Conservation (phyloP, 1,140 invertebrate species). For the Pinna nobilis region DNA sequence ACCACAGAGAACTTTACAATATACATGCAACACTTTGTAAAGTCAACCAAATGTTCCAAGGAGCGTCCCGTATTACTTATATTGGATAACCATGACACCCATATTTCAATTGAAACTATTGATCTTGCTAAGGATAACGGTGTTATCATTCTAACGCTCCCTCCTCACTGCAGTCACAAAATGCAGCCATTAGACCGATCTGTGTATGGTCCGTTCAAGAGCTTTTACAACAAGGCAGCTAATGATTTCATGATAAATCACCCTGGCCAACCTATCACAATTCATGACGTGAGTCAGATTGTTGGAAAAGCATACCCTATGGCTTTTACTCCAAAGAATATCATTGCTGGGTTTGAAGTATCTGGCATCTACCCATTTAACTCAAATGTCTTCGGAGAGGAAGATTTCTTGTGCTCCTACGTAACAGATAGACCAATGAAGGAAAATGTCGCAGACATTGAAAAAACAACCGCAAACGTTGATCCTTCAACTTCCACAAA, state of each 20-base stretch:
- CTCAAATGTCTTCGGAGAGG: conserved; percentile 51
- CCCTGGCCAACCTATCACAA: neutral
- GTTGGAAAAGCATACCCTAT: neutral
- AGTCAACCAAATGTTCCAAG: neutral
- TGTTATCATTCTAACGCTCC: conserved; percentile 4
- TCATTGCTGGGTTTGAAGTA: neutral
- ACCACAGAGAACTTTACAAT: neutral
- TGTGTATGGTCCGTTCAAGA: conserved; percentile 7
- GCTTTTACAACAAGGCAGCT: neutral
- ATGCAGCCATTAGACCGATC: conserved; percentile 13
- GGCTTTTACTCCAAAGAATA: neutral
- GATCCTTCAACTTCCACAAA: neutral
- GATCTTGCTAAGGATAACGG: neutral
- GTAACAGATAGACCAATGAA: neutral
- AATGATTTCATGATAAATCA: conserved; percentile 1
- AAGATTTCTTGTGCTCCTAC: conserved; percentile 2
- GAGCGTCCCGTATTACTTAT: neutral
- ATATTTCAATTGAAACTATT: conserved; percentile 9
- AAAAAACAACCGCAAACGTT: neutral
- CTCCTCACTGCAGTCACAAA: conserved; percentile 16
- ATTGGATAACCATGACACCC: conserved; percentile 9
- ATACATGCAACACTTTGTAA: neutral
- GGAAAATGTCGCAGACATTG: neutral
- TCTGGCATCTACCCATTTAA: conserved; percentile 10
- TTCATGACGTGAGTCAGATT: neutral